Evolutionary conservation across 1,140 invertebrate species (phyloP).

Genomic region (Diuraphis noxia): DNA sequence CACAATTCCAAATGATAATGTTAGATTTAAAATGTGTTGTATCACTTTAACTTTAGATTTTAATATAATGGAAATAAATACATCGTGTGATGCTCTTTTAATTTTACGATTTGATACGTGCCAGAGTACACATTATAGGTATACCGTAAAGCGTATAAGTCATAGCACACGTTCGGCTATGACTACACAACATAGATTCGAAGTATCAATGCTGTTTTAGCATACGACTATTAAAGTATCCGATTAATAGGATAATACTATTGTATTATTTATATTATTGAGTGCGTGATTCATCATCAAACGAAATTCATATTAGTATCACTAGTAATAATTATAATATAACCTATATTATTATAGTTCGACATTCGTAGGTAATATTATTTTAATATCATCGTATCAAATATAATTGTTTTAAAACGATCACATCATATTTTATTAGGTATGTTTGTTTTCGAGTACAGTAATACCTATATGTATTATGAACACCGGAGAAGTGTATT

Average conservation of each 20-base stretch:
- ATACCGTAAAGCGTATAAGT: no score
- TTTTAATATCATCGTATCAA: background rate
- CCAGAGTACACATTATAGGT: background rate
- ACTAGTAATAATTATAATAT: conserved; percentile 11
- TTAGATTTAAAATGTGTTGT: background rate
- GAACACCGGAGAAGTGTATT: background rate
- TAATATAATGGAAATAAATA: background rate
- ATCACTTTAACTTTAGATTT: no score
- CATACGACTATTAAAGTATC: background rate
- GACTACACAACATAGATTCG: background rate
- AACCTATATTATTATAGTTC: background rate
- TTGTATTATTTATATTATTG: background rate
- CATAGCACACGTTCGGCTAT: background rate
- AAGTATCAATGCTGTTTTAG: background rate
- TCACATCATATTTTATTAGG: background rate
- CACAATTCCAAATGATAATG: background rate
- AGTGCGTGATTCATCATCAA: background rate
- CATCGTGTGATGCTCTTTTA: background rate
- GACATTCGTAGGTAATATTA: background rate
- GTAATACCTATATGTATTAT: background rate
- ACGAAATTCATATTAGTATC: background rate
- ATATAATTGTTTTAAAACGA: background rate
- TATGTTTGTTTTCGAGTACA: background rate
- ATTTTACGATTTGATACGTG: background rate
- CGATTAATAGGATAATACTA: background rate